phyloP scores from a whole-genome alignment of 2,888 invertebrate species.

The Drosophila cracens region DNA sequence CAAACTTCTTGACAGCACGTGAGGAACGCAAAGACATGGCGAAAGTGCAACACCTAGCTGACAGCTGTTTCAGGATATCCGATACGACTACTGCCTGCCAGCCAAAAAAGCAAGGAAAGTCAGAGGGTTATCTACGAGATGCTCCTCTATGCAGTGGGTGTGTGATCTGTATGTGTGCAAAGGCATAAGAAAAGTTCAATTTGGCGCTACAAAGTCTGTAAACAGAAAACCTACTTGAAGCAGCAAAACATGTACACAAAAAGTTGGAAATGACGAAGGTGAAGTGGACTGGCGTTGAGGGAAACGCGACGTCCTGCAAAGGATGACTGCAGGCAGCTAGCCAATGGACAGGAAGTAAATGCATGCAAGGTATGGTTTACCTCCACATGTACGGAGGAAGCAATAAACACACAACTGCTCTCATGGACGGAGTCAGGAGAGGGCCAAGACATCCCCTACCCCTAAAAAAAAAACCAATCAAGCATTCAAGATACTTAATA shows the following conservation, averaged over 20 bases:
- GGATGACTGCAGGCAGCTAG: conserved; percentile 45
- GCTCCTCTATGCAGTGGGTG: conserved; percentile 9
- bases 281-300: background rate
- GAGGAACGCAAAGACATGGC: conserved; percentile 18
- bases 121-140: conserved; percentile 50
- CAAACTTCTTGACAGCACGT: conserved; percentile 42
- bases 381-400: conserved; percentile 27
- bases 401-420: conserved; percentile 1
- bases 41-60: conserved; percentile 61
- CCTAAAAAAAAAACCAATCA: background rate
- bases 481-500: background rate
- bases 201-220: conserved; percentile 78
- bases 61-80: conserved; percentile 71
- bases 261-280: conserved; percentile 35
- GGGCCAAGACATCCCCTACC: background rate
- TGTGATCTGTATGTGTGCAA: conserved; percentile 11
- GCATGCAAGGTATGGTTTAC: conserved; percentile 51
- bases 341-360: conserved; percentile 67
- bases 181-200: conserved; percentile 73
- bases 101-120: conserved; percentile 55
- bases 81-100: conserved; percentile 17
- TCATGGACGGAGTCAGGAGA: background rate
- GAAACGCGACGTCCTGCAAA: background rate
- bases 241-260: conserved; percentile 66
- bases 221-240: conserved; percentile 64